Percentiles rank a stretch among this genome's conserved stretches.
Evolutionary conservation across 2,888 invertebrate genomes (phyloP).

Genomic region (Trissolcus japonicus): DNA sequence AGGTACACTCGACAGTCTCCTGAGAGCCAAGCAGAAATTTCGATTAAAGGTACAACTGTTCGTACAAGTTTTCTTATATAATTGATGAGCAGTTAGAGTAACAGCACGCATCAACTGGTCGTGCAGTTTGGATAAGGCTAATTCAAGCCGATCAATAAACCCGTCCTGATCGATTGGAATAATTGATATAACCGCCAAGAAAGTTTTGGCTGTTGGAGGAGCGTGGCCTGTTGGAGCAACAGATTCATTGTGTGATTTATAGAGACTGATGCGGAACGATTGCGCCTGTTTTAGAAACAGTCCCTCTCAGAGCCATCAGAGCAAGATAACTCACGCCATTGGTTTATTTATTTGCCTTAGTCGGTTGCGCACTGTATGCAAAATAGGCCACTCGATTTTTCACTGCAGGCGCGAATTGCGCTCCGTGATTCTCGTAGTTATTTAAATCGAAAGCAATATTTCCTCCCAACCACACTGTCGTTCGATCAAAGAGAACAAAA

Average conservation of each 20-base stretch:
- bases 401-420: slow-evolving; percentile 5
- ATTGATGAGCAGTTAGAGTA: neutral
- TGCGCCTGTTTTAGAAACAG: slow-evolving; percentile 2
- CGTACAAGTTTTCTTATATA: neutral
- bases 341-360: slow-evolving; percentile 24
- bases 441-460: slow-evolving; percentile 4
- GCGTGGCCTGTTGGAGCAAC: neutral
- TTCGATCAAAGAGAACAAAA: neutral
- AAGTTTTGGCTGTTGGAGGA: neutral
- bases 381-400: slow-evolving; percentile 18
- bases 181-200: neutral
- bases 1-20: neutral
- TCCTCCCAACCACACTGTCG: neutral
- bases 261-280: slow-evolving; percentile 6
- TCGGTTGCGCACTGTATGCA: slow-evolving; percentile 2
- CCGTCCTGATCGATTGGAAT: neutral
- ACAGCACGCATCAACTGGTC: neutral
- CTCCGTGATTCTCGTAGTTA: neutral
- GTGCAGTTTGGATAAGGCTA: neutral
- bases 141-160: neutral
- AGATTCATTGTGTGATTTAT: slow-evolving; percentile 7
- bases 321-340: slow-evolving; percentile 1
- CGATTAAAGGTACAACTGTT: neutral
- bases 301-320: neutral
- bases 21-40: neutral